Evolutionary conservation across 2,797 vertebrate genomes (phyloP).

Genomic region (Uromys caudimaculatus): DNA sequence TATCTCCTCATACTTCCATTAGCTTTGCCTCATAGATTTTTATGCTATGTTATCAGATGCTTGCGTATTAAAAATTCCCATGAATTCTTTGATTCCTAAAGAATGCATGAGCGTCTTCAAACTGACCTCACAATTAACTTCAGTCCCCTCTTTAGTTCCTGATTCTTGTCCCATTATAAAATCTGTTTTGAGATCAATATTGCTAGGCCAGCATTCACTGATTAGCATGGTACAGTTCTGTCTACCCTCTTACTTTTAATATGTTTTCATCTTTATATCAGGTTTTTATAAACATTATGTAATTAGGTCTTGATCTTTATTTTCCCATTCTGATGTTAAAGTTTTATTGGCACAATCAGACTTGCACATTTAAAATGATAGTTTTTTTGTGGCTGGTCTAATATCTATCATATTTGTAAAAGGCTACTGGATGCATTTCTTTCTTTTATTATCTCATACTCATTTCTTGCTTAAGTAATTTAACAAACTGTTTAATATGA

Average conservation of each 20-base stretch:
- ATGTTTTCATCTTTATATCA: background rate
- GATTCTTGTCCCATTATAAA: background rate
- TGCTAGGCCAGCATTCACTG: background rate
- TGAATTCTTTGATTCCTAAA: background rate
- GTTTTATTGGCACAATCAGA: background rate
- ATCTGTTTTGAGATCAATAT: background rate
- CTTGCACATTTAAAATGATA: background rate
- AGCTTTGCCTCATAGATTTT: background rate
- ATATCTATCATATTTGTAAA: background rate
- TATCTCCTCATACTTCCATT: background rate
- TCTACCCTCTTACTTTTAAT: background rate
- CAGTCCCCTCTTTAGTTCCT: background rate
- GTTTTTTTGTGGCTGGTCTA: too few species aligned
- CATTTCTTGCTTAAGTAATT: background rate
- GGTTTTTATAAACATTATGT: background rate
- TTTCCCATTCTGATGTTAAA: background rate
- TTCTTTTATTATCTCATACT: background rate
- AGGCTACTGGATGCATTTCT: background rate
- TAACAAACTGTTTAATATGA: background rate
- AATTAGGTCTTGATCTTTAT: background rate
- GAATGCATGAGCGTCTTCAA: background rate
- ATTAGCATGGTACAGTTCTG: background rate
- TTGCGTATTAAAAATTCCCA: background rate
- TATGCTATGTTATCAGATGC: background rate
- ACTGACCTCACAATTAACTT: background rate